Evolutionary conservation across 2,113 vertebrate species (phyloP), one percentile per base, ranked within the genome.

Genomic region (Macrotus californicus): DNA sequence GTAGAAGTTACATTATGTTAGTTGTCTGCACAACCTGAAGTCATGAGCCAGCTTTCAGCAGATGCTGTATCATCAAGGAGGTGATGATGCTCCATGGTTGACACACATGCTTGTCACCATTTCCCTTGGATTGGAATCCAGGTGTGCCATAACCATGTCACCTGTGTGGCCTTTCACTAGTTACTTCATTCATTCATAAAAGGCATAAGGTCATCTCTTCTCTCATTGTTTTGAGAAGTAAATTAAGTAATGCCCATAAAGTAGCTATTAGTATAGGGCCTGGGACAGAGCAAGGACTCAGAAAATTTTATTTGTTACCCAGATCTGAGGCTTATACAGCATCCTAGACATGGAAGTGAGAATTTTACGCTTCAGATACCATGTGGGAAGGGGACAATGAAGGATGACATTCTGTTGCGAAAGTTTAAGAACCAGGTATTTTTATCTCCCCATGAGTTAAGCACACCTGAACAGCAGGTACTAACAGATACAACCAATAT

Each of bases 391-490:
- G 39, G 21, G 31, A 70, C 0, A 8, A 22, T 8, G 11, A 52
- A 66, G 34, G n/a, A 8, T 76, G 93, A 39, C 80, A 93, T 96
- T 91, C 86, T 95, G 34, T 41, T 89, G n/a, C 34, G 18, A 70
- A 87, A 75, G 56, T 59, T 87, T 69, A 93, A 73, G 16, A 86
- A 50, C 5, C 12, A 66, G 46, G 59, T 72, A 75, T 73, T 96
- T 94, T 84, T 70, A 87, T 87, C 36, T 80, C 83, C 14, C 11
- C 21, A 34, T 89, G 46, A 93, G 50, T 66, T 52, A 75, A 83
- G 26, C n/a, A 76, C 29, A 92, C 48, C 81, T 96, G 81, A 92
- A 96, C 66, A 94, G 90, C 84, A 97, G 70, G 39, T 36, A 79
- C 59, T n/a, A 87, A 36, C 43, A 95, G 52, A 59, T 72, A 90